phyloP scores from a whole-genome alignment of 2,888 invertebrate species.

The Hoplodrina blanda region DNA sequence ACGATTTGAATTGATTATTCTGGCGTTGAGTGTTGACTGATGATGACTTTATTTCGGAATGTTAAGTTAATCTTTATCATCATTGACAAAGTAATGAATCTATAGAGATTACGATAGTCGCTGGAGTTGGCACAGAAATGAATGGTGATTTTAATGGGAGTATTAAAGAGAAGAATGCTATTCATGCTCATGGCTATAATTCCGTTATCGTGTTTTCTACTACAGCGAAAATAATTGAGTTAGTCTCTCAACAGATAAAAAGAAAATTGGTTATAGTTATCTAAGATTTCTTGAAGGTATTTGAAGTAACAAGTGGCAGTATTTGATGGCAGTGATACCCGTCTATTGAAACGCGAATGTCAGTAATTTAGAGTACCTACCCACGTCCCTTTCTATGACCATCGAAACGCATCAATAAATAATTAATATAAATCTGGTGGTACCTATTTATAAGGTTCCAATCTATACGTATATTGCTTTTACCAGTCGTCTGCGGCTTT shows the following conservation, averaged over 20 bases:
- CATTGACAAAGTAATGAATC: not conserved
- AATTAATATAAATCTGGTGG: slow-evolving; percentile 24
- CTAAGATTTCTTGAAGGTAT: not conserved
- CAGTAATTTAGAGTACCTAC: not conserved
- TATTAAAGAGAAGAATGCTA: not conserved
- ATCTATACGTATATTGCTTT: slow-evolving; percentile 13
- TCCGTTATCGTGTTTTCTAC: too few relatives aligned
- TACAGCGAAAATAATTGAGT: too few relatives aligned
- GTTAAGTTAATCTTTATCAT: slow-evolving; percentile 19
- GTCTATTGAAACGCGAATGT: not conserved
- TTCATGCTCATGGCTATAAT: too few relatives aligned
- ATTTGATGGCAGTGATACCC: too few relatives aligned
- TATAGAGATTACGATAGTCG: not conserved
- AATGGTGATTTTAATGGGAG: too few relatives aligned
- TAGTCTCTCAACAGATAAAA: not conserved
- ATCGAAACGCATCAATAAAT: not conserved
- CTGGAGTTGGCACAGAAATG: too few relatives aligned
- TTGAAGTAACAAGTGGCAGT: not conserved
- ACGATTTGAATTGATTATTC: slow-evolving; percentile 51
- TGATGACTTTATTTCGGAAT: slow-evolving; percentile 11
- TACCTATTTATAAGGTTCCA: not conserved
- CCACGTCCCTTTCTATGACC: not conserved
- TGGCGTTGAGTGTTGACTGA: slow-evolving; percentile 32
- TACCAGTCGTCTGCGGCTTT: slow-evolving; percentile 31
- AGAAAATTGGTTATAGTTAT: too few relatives aligned